Evolutionary conservation across 1,140 invertebrate genomes (phyloP), one percentile per base, ranked within the genome.

Genomic region (Teleopsis dalmanni): DNA sequence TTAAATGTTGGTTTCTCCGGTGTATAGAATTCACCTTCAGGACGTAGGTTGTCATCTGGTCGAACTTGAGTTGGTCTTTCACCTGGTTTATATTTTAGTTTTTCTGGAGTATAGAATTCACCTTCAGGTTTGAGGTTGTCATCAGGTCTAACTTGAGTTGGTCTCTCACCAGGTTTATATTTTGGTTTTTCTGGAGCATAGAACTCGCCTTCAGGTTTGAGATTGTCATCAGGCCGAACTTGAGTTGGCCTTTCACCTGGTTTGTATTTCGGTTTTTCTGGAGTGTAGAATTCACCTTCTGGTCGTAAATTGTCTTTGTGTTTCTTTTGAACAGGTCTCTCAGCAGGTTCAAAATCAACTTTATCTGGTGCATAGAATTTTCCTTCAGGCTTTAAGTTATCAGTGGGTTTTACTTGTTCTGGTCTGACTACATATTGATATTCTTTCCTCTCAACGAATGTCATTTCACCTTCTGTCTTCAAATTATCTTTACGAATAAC

Each of bases 401-500:
- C 80, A 52, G 77, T 62, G 3, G 77, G 80, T 53, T 73, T 75
- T 48, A 71, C 77, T 19, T 75, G 76, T 38, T 69, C 60, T 43
- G 71, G 73, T 44, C 76, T 60, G 55, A 83, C 81, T 0, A 75
- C 80, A 14, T 72, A 73, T 21, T 55, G 54, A 56, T 64, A 75
- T 47, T 60, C 57, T 1, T 71, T 67, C 52, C 72, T 71, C 35
- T 75, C 71, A 1, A 71, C 73, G 25, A 53, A 49, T 54, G 76
- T 72, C 55, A 80, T 84, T 66, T 82, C 78, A n/a, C 84, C 83
- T 60, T 85, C 83, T 9, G 81, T 71, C 58, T 73, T 76, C n/a
- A 87, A 60, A 69, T 87, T 79, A 62, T 80, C 78, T 49, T 69
- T 61, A 9, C 70, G 73, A 23, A 50, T 57, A 11, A 62, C 59